Conservation (phyloP, 2,113 vertebrate species). For the Aspiorhynchus laticeps region DNA sequence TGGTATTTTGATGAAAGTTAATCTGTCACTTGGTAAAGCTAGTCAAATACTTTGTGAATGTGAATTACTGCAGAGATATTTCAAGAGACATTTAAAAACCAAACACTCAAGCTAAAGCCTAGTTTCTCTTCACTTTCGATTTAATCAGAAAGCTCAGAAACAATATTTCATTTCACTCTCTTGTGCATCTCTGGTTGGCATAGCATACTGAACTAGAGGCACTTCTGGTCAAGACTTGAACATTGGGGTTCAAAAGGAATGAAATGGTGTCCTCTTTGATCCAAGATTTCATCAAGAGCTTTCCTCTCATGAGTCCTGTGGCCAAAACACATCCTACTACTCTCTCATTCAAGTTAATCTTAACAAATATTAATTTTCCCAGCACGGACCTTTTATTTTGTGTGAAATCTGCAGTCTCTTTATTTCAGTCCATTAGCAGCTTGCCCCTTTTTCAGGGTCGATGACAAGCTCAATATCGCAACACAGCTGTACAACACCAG, state of each 20-base stretch:
- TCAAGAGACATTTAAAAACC: neutral
- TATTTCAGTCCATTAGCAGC: slow-evolving; percentile 17
- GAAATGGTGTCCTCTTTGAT: neutral
- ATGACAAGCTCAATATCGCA: neutral
- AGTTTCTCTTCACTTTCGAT: neutral
- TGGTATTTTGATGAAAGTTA: too few relatives aligned
- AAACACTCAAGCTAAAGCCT: neutral
- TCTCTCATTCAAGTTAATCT: slow-evolving; percentile 1
- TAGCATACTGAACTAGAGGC: neutral
- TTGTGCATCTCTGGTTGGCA: neutral
- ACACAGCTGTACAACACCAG: neutral
- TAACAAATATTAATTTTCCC: neutral
- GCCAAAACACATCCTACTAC: neutral
- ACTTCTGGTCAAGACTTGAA: neutral
- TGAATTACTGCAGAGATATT: neutral
- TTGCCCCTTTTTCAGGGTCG: slow-evolving; percentile 4
- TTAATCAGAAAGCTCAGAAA: neutral
- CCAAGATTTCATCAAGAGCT: neutral
- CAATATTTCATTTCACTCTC: neutral
- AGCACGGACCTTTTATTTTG: neutral
- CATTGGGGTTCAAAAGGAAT: neutral
- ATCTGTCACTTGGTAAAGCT: neutral
- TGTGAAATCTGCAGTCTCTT: neutral
- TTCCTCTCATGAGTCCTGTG: neutral
- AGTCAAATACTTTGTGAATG: neutral